Conservation (phyloP, 1,140 invertebrate genomes). For the Cheumatopsyche charites region DNA sequence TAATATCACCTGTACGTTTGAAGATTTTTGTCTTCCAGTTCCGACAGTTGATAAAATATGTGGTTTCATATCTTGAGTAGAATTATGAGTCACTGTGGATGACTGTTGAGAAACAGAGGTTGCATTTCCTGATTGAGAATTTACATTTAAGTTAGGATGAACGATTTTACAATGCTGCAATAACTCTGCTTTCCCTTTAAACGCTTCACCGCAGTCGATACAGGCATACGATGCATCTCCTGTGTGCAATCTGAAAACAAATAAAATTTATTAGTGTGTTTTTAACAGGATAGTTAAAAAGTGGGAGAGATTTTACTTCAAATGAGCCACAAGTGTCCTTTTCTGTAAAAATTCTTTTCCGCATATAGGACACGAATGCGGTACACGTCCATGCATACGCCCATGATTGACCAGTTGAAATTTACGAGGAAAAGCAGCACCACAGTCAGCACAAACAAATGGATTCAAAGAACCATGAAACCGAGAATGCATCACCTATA, state of each 20-base stretch:
- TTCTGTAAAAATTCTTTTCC: constrained; percentile 86
- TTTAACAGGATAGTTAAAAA: too few species aligned
- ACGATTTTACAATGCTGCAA: constrained; percentile 72
- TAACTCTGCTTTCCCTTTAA: constrained; percentile 72
- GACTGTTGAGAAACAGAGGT: constrained; percentile 42
- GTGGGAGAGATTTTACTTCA: constrained; percentile 61
- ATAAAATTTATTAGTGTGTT: background rate
- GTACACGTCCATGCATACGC: constrained; percentile 76
- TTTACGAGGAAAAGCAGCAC: constrained; percentile 81
- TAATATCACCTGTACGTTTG: constrained; percentile 32
- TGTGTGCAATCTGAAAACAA: constrained; percentile 61
- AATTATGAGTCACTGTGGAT: constrained; percentile 46
- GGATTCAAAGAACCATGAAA: constrained; percentile 83
- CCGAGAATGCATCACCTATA: constrained; percentile 76
- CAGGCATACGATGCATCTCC: constrained; percentile 71
- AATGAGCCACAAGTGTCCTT: constrained; percentile 76
- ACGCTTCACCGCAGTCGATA: constrained; percentile 77
- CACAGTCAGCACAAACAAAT: constrained; percentile 81
- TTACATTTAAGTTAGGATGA: constrained; percentile 57
- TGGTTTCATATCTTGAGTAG: constrained; percentile 56
- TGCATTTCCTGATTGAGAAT: constrained; percentile 29
- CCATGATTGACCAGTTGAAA: constrained; percentile 85
- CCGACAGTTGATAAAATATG: constrained; percentile 57
- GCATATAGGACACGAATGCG: constrained; percentile 80
- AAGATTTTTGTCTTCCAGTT: constrained; percentile 33